phyloP scores from a whole-genome alignment of 2,113 vertebrate genomes.

The Beaufortia kweichowensis region DNA sequence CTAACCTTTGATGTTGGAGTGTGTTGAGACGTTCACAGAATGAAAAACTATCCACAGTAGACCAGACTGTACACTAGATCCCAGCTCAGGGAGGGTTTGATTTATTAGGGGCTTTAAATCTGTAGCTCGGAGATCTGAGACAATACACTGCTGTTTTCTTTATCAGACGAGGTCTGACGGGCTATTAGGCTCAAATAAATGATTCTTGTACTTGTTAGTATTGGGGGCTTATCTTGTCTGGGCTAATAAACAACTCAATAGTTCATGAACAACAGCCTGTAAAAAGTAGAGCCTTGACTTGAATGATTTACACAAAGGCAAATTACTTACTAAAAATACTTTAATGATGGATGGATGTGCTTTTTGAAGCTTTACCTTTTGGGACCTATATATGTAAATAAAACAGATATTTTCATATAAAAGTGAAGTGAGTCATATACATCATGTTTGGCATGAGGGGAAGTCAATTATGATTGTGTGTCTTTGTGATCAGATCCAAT shows the following conservation, averaged over 20 bases:
- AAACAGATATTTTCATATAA: too few species aligned
- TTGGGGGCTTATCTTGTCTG: slow-evolving; percentile 31
- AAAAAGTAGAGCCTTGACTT: background rate
- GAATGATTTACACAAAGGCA: slow-evolving; percentile 8
- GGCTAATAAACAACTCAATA: slow-evolving; percentile 26
- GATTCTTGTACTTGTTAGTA: background rate
- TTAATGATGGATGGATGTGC: too few species aligned
- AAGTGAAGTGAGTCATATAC: too few species aligned
- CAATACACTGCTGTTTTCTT: slow-evolving; percentile 9
- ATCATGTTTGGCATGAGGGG: too few species aligned
- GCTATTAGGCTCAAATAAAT: background rate
- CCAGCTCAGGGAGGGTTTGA: background rate
- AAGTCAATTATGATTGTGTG: too few species aligned
- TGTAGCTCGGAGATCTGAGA: background rate
- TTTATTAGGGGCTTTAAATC: slow-evolving; percentile 43
- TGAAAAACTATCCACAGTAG: slow-evolving; percentile 1
- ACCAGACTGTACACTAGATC: background rate
- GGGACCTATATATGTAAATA: too few species aligned
- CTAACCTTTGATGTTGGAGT: slow-evolving; percentile 21
- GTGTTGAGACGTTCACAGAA: background rate
- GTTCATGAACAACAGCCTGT: background rate
- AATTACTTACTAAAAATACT: background rate
- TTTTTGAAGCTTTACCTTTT: too few species aligned
- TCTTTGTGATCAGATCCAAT: too few species aligned
- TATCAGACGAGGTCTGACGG: slow-evolving; percentile 30